These are phyloP conservation scores for Chrysemys picta DNA, from an alignment of 2,113 vertebrate genomes.

Conservation along the genomic window DNA sequence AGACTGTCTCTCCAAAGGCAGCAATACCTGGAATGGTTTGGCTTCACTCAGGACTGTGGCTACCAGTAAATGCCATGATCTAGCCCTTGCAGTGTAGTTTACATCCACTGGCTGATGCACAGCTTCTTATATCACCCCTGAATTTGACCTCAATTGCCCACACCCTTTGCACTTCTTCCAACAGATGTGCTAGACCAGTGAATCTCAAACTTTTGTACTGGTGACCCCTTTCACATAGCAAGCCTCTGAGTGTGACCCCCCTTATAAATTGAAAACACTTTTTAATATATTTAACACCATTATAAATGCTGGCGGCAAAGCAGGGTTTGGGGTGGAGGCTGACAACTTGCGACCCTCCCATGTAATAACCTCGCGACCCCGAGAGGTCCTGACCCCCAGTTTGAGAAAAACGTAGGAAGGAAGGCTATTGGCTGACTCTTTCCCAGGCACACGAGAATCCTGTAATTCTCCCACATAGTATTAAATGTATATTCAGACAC, in stretches of 20 bases:
- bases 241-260: too few species aligned
- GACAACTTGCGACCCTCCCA: too few species aligned
- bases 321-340: too few species aligned
- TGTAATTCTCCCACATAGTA: not conserved
- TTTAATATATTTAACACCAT: too few species aligned
- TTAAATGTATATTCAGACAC: not conserved
- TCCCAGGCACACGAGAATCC: not conserved
- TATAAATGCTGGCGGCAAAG: too few species aligned
- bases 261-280: too few species aligned
- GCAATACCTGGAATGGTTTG: not conserved
- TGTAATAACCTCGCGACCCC: too few species aligned
- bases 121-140: not conserved
- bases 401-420: not conserved
- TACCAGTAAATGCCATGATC: not conserved
- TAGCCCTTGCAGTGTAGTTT: not conserved
- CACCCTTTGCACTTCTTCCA: not conserved
- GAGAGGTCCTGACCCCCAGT: too few species aligned
- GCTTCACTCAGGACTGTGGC: not conserved
- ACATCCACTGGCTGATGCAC: not conserved
- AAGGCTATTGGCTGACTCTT: not conserved
- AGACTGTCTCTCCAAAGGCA: not conserved
- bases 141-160: not conserved
- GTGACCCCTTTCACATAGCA: too few species aligned
- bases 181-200: not conserved
- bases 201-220: too few species aligned